These are phyloP conservation scores for Tenebrio molitor DNA, from an alignment of 1,140 invertebrate genomes.

Conservation along the genomic window DNA sequence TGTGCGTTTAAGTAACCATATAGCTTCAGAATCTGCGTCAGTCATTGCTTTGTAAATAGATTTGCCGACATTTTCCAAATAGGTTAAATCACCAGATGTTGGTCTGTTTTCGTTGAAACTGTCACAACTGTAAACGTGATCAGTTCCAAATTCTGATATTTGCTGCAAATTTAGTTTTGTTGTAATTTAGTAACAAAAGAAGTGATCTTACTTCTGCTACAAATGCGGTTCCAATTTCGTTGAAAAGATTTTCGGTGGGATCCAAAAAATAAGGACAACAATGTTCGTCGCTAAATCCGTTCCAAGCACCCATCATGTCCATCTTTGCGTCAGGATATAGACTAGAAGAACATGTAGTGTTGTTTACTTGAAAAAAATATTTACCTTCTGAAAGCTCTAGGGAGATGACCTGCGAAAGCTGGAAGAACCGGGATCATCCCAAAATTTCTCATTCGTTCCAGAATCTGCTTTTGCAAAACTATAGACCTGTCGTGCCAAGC, in stretches of 20 bases:
- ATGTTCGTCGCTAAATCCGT: conserved; percentile 80
- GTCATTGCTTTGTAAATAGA: conserved; percentile 81
- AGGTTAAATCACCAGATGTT: conserved; percentile 70
- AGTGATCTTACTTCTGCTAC: conserved; percentile 69
- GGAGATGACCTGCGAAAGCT: conserved; percentile 92
- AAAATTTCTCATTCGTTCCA: conserved; percentile 82
- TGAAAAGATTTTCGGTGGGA: conserved; percentile 84
- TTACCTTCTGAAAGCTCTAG: conserved; percentile 74
- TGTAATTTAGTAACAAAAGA: neutral
- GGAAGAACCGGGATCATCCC: conserved; percentile 92
- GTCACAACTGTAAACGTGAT: conserved; percentile 92
- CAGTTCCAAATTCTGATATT: conserved; percentile 78
- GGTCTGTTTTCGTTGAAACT: conserved; percentile 93
- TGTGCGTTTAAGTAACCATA: conserved; percentile 76
- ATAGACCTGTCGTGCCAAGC: conserved; percentile 80
- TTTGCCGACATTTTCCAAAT: conserved; percentile 75
- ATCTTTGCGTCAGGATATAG: conserved; percentile 81
- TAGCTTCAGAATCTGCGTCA: conserved; percentile 79
- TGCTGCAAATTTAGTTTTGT: conserved; percentile 60
- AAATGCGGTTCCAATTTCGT: conserved; percentile 78
- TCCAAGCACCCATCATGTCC: conserved; percentile 78
- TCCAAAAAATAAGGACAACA: conserved; percentile 86
- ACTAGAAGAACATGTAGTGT: neutral
- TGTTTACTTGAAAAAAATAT: neutral
- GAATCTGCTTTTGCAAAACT: conserved; percentile 81